Evolutionary conservation across 2,113 vertebrate species (phyloP).

Genomic region (Philantomba maxwellii): DNA sequence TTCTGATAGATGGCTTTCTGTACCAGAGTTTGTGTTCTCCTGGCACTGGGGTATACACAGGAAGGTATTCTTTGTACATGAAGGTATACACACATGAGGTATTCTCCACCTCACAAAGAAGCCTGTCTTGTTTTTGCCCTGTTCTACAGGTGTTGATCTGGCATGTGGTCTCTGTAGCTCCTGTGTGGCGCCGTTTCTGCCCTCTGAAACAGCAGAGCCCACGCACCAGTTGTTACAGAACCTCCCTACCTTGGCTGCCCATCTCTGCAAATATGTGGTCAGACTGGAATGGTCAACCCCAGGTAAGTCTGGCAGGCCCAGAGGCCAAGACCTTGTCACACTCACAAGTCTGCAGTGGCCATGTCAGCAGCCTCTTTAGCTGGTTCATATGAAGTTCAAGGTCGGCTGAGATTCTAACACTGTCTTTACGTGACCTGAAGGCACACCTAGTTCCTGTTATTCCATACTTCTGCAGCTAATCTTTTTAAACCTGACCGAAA

Average conservation of each 20-base stretch:
- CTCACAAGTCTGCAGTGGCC: background rate
- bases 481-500: background rate
- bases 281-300: background rate
- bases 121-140: background rate
- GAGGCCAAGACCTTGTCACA: background rate
- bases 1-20: background rate
- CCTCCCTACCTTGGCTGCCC: background rate
- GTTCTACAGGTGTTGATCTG: background rate
- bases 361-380: background rate
- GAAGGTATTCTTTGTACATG: background rate
- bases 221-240: background rate
- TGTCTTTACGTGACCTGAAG: background rate
- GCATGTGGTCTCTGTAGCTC: background rate
- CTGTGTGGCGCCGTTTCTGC: background rate
- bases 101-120: background rate
- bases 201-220: background rate
- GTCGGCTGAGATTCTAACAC: background rate
- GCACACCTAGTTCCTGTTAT: slow-evolving; percentile 1
- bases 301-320: background rate
- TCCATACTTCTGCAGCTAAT: background rate
- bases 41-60: background rate
- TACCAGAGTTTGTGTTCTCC: background rate
- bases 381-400: background rate
- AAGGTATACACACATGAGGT: background rate
- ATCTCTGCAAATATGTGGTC: background rate